A percentile compares a stretch with the other conserved stretches of the same genome.
Evolutionary conservation across 2,797 vertebrate species (phyloP).

Genomic region (Parotocinclus haroldoi): DNA sequence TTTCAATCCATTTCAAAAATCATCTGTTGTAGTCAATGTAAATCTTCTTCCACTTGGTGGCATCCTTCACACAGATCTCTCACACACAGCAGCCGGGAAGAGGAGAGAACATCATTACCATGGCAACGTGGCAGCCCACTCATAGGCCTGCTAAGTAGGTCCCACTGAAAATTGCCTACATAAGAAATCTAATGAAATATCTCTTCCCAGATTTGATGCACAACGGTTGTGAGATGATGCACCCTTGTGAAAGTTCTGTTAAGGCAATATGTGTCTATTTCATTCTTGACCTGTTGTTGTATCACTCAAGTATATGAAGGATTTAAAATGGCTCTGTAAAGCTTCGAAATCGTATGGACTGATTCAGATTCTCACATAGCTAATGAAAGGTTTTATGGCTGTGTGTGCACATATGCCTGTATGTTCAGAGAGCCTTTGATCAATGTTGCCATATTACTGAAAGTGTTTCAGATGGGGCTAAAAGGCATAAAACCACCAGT

Average conservation of each 20-base stretch:
- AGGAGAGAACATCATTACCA: slow-evolving; percentile 48
- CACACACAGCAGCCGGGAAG: neutral
- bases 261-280: no score
- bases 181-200: slow-evolving; percentile 49
- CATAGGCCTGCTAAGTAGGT: slow-evolving; percentile 46
- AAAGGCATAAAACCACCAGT: no score
- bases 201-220: slow-evolving; percentile 36
- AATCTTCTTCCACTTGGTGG: slow-evolving; percentile 37
- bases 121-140: slow-evolving; percentile 56
- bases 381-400: no score
- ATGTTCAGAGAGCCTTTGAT: no score
- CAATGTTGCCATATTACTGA: no score
- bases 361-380: no score
- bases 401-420: no score
- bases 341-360: no score
- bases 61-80: slow-evolving; percentile 30
- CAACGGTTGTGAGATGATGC: slow-evolving; percentile 23
- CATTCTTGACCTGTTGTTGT: no score
- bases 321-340: neutral
- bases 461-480: no score
- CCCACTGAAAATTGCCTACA: slow-evolving; percentile 48
- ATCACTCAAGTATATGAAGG: neutral
- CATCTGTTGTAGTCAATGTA: neutral
- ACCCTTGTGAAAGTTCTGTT: slow-evolving; percentile 26
- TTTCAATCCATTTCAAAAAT: neutral